phyloP scores from a whole-genome alignment of 2,888 invertebrate species.

The Ormyrus thymus region DNA sequence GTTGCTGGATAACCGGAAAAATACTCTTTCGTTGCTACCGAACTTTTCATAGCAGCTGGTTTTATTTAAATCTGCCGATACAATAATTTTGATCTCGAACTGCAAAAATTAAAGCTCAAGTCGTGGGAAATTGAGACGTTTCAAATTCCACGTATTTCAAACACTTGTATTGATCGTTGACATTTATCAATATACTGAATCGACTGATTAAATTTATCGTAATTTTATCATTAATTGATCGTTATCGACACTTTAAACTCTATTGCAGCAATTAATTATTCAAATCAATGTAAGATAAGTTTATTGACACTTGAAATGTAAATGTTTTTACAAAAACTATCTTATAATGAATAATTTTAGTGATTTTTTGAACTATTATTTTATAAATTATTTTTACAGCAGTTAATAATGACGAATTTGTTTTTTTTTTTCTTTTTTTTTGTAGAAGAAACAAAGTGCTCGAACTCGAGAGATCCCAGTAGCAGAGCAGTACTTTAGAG shows the following conservation, averaged over 20 bases:
- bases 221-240: neutral
- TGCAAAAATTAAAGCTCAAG: too few species aligned
- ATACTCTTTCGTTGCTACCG: too few species aligned
- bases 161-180: conserved; percentile 2
- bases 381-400: neutral
- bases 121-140: too few species aligned
- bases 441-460: conserved; percentile 86
- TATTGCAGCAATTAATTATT: conserved; percentile 26
- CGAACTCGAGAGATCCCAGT: conserved; percentile 86
- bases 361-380: too few species aligned
- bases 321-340: too few species aligned
- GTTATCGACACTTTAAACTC: conserved; percentile 13
- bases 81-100: too few species aligned
- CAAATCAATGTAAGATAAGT: neutral
- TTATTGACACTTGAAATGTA: neutral
- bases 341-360: too few species aligned
- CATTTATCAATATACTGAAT: neutral
- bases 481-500: conserved; percentile 83
- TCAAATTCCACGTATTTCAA: too few species aligned
- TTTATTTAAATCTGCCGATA: too few species aligned
- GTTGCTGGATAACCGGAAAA: neutral
- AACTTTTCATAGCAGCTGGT: too few species aligned
- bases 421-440: neutral
- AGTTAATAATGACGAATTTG: neutral
- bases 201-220: conserved; percentile 19